Evolutionary conservation across 2,797 vertebrate species (phyloP).

Genomic region (Lerista edwardsae): DNA sequence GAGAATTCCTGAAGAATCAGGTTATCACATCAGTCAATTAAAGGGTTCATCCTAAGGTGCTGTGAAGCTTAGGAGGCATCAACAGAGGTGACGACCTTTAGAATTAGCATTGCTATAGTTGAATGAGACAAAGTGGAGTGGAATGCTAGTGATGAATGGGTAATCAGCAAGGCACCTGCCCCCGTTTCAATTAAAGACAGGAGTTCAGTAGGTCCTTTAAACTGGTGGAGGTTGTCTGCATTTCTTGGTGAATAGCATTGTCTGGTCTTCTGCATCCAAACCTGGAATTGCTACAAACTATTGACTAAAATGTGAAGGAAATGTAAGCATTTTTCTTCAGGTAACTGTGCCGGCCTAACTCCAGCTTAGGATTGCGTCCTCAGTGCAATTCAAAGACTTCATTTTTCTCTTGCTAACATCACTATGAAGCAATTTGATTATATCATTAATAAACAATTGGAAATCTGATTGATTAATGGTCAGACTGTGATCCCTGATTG

Average conservation of each 20-base stretch:
- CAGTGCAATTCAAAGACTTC: no score
- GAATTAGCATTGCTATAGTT: background rate
- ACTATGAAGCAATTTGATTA: no score
- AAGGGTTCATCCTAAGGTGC: constrained; percentile 10
- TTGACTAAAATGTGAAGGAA: background rate
- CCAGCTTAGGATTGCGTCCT: no score
- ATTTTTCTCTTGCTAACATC: background rate
- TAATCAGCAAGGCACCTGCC: constrained; percentile 8
- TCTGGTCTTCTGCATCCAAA: background rate
- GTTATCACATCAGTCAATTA: constrained; percentile 28
- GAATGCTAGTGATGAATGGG: background rate
- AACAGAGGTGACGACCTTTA: background rate
- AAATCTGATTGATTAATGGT: background rate
- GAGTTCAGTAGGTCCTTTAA: constrained; percentile 15
- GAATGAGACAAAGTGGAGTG: constrained; percentile 13
- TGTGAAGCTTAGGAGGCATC: constrained; percentile 1
- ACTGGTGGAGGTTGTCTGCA: background rate
- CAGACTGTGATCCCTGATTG: background rate
- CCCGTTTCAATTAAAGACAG: constrained; percentile 35
- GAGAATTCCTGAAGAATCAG: background rate
- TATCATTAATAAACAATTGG: no score
- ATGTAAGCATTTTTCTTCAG: background rate
- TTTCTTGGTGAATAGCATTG: background rate
- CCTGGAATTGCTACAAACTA: background rate
- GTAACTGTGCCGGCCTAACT: no score